Conservation (phyloP, 2,797 vertebrate species). For the Scolopax bukidnonensis region DNA sequence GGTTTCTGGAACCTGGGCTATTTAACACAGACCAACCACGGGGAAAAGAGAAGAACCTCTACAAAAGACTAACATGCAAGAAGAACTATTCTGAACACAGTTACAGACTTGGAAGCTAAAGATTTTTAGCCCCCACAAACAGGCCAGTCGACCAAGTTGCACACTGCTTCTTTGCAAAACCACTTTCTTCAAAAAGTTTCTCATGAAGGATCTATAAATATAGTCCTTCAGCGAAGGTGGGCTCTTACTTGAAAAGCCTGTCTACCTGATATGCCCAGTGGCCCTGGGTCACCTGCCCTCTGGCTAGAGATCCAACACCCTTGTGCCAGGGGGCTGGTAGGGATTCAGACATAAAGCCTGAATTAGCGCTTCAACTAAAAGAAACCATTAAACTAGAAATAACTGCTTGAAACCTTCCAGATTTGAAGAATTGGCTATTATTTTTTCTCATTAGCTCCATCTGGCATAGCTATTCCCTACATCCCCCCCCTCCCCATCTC, state of each 20-base stretch:
- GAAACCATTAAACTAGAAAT: background rate
- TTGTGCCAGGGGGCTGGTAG: background rate
- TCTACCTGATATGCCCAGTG: fast-evolving
- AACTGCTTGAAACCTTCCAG: background rate
- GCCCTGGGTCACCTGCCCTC: too few relatives aligned
- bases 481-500: background rate
- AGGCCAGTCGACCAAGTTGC: background rate
- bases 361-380: background rate
- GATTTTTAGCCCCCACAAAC: background rate
- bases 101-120: background rate
- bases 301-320: background rate
- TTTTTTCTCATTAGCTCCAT: background rate
- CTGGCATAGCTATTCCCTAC: background rate
- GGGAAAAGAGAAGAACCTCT: background rate
- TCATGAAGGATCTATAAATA: background rate
- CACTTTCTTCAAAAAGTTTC: background rate
- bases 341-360: background rate
- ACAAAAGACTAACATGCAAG: background rate
- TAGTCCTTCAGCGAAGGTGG: background rate
- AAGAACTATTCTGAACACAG: background rate
- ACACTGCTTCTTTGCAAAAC: background rate
- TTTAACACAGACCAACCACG: background rate
- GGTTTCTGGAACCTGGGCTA: background rate
- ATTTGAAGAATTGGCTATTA: background rate
- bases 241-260: background rate